A percentile compares a stretch with the other conserved stretches of the same genome.
Conservation (phyloP, 2,797 vertebrate species). For the Myotis daubentonii region DNA sequence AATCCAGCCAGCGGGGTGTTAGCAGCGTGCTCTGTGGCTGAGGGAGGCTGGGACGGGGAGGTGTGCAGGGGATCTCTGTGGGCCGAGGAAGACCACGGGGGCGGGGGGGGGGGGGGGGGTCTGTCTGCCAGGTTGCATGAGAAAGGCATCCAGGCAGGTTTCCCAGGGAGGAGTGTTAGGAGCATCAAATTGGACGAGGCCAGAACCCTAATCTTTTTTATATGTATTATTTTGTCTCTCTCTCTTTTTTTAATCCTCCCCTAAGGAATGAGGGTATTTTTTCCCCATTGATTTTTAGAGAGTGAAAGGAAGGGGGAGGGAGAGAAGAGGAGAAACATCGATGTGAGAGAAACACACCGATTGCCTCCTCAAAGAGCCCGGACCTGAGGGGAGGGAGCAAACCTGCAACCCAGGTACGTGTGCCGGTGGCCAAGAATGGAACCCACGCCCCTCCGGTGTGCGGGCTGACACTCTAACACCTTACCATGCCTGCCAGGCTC, state of each 20-base stretch:
- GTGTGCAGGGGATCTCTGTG: neutral
- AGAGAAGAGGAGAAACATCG: neutral
- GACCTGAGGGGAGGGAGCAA: neutral
- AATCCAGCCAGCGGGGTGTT: neutral
- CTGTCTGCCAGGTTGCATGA: neutral
- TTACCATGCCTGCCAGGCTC: neutral
- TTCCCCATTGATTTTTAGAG: too few relatives aligned
- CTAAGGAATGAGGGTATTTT: too few relatives aligned
- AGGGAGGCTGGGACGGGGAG: neutral
- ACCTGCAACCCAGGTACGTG: neutral
- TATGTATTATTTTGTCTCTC: too few relatives aligned
- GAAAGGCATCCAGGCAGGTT: neutral
- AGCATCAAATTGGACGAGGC: neutral
- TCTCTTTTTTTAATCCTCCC: neutral
- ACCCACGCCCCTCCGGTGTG: fast-evolving
- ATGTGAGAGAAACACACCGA: neutral
- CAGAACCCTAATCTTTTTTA: neutral
- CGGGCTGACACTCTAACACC: neutral
- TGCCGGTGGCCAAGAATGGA: neutral
- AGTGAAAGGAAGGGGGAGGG: too few relatives aligned
- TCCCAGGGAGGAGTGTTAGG: neutral
- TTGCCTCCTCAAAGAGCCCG: neutral
- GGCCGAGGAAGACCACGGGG: neutral
- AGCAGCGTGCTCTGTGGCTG: neutral
- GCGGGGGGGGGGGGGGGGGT: too few relatives aligned